Evolutionary conservation across 2,113 vertebrate genomes (phyloP).

Genomic region (Lycaon pictus): DNA sequence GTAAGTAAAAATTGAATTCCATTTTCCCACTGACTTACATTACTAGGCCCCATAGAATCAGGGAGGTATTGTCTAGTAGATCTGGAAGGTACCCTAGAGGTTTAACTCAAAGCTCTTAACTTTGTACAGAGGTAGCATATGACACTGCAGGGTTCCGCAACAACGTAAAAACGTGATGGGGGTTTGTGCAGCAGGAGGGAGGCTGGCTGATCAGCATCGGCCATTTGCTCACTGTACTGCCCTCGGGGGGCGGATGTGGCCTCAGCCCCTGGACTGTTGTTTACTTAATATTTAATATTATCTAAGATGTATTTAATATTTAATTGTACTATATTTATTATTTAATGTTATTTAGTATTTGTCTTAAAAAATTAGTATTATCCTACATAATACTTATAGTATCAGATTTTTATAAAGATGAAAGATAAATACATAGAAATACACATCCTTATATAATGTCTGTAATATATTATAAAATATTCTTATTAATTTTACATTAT

Average conservation of each 20-base stretch:
- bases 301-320: background rate
- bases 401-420: background rate
- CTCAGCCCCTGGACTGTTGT: no score
- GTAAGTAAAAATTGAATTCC: conserved; percentile 36
- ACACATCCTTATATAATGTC: background rate
- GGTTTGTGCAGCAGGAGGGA: background rate
- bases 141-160: background rate
- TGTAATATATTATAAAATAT: background rate
- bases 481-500: conserved; percentile 27
- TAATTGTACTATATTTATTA: background rate
- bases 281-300: background rate
- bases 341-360: conserved; percentile 23
- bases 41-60: background rate
- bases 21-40: background rate
- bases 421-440: background rate
- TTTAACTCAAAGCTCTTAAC: background rate
- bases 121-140: background rate
- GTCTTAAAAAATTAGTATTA: background rate
- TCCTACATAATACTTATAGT: background rate
- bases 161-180: background rate
- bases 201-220: background rate
- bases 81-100: background rate
- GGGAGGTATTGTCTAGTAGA: background rate
- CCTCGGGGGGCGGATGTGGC: accelerated
- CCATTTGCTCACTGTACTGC: background rate